A percentile compares a stretch with the other conserved stretches of the same genome.
phyloP scores from a whole-genome alignment of 2,888 invertebrate species.

The Dorcus hopei region DNA sequence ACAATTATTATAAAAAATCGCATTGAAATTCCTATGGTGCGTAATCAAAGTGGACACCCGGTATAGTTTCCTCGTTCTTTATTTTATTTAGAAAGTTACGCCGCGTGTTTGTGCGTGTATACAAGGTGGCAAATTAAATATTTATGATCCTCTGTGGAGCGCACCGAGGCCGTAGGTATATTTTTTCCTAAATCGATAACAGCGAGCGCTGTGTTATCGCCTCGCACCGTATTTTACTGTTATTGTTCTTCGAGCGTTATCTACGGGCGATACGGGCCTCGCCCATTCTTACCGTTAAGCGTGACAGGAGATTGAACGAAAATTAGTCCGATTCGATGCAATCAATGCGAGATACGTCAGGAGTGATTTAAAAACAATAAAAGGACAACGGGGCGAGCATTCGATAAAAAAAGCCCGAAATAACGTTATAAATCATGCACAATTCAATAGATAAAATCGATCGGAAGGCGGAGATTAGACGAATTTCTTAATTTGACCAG shows the following conservation, averaged over 20 bases:
- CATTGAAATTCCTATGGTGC: too few relatives aligned
- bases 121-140: too few relatives aligned
- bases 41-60: too few relatives aligned
- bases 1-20: too few relatives aligned
- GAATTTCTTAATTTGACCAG: constrained; percentile 5
- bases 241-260: neutral
- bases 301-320: neutral
- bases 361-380: neutral
- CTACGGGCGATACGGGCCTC: neutral
- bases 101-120: too few relatives aligned
- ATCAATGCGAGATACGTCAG: neutral
- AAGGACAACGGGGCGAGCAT: neutral
- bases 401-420: neutral
- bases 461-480: constrained; percentile 2
- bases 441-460: constrained; percentile 8
- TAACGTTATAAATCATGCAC: constrained; percentile 5
- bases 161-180: too few relatives aligned
- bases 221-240: neutral
- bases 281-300: constrained; percentile 2
- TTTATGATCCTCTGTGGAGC: too few relatives aligned
- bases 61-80: too few relatives aligned
- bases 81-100: too few relatives aligned
- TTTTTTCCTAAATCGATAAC: too few relatives aligned
- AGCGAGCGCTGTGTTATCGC: too few relatives aligned
- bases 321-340: neutral